Percentiles rank a stretch among this genome's conserved stretches.
phyloP scores from a whole-genome alignment of 2,888 invertebrate species.

The Drosophila paranaensis region DNA sequence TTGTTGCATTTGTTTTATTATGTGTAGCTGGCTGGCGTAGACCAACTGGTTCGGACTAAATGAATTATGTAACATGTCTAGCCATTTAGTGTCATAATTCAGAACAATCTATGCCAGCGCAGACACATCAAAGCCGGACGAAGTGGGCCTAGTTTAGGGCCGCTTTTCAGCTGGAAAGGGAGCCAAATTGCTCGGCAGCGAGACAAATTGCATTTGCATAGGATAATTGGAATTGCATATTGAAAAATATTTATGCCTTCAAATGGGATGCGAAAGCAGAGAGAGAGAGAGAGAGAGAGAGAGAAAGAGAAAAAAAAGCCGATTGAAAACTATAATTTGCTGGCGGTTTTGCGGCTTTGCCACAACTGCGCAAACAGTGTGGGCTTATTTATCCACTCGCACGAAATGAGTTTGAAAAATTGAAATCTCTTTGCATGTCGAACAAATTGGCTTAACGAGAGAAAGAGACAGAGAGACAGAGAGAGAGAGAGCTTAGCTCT shows the following conservation, averaged over 20 bases:
- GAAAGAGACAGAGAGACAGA: too few species aligned
- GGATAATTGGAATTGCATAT: conserved; percentile 77
- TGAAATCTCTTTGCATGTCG: conserved; percentile 7
- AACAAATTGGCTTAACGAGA: conserved; percentile 10
- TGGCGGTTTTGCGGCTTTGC: conserved; percentile 53
- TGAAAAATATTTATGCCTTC: conserved; percentile 63
- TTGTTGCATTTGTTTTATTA: conserved; percentile 37
- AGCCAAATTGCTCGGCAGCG: conserved; percentile 69
- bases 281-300: too few species aligned
- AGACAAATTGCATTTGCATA: conserved; percentile 79
- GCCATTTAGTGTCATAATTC: conserved; percentile 78
- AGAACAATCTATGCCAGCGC: conserved; percentile 69
- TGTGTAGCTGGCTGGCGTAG: conserved; percentile 14
- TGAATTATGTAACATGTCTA: conserved; percentile 80
- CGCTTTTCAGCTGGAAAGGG: conserved; percentile 9
- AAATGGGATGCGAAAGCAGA: conserved; percentile 22
- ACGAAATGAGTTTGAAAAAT: conserved; percentile 30
- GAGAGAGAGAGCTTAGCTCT: conserved; percentile 1
- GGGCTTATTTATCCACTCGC: conserved; percentile 41
- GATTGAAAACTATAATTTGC: conserved; percentile 72
- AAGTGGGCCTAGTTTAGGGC: conserved; percentile 39
- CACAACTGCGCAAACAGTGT: conserved; percentile 24
- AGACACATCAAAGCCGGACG: conserved; percentile 58
- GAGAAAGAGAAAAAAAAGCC: conserved; percentile 9
- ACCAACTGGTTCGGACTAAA: conserved; percentile 52